Evolutionary conservation across 2,888 invertebrate species (phyloP).

Genomic region (Ceramica pisi): DNA sequence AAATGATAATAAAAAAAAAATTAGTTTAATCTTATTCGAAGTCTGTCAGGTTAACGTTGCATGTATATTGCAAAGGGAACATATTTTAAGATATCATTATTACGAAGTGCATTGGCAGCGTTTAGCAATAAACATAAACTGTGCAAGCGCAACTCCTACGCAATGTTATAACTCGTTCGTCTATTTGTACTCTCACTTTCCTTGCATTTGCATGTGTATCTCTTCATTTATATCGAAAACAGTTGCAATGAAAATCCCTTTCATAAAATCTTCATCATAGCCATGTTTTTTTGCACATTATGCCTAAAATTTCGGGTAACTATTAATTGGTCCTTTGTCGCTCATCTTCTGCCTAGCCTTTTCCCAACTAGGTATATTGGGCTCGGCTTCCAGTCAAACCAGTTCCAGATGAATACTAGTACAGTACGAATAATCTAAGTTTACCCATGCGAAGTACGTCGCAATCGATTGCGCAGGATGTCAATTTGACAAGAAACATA

Average conservation of each 20-base stretch:
- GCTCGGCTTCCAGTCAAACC: no score
- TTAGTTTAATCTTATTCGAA: background rate
- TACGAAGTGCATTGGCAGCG: constrained; percentile 16
- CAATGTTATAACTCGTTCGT: constrained; percentile 28
- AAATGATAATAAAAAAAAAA: no score
- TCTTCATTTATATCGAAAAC: constrained; percentile 21
- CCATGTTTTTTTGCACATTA: background rate
- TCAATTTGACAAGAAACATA: no score
- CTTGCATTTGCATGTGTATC: constrained; percentile 12
- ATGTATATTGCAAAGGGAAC: background rate
- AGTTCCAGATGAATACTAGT: no score
- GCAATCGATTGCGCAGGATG: no score
- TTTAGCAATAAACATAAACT: constrained; percentile 42
- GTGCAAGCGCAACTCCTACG: constrained; percentile 30
- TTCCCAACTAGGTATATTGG: no score
- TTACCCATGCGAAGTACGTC: no score
- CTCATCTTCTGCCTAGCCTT: no score
- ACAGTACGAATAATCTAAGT: no score
- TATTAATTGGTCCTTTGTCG: no score
- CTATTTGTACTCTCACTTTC: constrained; percentile 24
- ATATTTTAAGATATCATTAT: constrained; percentile 23
- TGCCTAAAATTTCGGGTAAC: no score
- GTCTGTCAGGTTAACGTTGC: background rate
- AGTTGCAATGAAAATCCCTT: background rate
- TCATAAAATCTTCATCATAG: no score